Conservation (phyloP, 2,113 vertebrate genomes). For the Pyrgilauda ruficollis region DNA sequence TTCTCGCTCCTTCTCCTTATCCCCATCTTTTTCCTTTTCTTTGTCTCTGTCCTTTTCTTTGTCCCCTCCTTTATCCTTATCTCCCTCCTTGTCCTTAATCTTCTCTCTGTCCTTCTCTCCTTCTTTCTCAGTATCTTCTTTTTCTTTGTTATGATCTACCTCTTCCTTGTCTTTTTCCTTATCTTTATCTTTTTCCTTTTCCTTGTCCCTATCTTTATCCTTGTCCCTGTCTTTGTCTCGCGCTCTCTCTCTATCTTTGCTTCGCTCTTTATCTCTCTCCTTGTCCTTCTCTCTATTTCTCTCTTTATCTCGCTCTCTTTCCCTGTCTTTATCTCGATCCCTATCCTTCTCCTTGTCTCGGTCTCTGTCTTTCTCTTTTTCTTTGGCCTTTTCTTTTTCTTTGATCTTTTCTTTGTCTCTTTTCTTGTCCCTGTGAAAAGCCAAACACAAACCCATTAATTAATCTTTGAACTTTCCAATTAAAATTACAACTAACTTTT, state of each 20-base stretch:
- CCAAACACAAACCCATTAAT: constrained; percentile 56
- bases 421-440: constrained; percentile 78
- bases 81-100: constrained; percentile 47
- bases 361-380: constrained; percentile 72
- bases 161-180: constrained; percentile 52
- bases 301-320: constrained; percentile 71
- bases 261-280: constrained; percentile 70
- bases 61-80: constrained; percentile 48
- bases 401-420: constrained; percentile 75
- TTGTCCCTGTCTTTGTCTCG: constrained; percentile 50
- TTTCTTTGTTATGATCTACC: constrained; percentile 50
- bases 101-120: constrained; percentile 46
- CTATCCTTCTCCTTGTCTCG: constrained; percentile 72
- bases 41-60: constrained; percentile 51
- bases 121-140: constrained; percentile 46
- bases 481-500: neutral
- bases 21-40: constrained; percentile 54
- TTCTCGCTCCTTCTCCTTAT: constrained; percentile 62
- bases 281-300: constrained; percentile 68
- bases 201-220: constrained; percentile 28
- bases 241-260: constrained; percentile 68
- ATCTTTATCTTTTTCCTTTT: constrained; percentile 54
- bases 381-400: constrained; percentile 75
- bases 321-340: constrained; percentile 69
- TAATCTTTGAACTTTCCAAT: neutral